These are phyloP conservation scores for Dioctria linearis DNA, from an alignment of 2,888 invertebrate genomes.

Conservation along the genomic window DNA sequence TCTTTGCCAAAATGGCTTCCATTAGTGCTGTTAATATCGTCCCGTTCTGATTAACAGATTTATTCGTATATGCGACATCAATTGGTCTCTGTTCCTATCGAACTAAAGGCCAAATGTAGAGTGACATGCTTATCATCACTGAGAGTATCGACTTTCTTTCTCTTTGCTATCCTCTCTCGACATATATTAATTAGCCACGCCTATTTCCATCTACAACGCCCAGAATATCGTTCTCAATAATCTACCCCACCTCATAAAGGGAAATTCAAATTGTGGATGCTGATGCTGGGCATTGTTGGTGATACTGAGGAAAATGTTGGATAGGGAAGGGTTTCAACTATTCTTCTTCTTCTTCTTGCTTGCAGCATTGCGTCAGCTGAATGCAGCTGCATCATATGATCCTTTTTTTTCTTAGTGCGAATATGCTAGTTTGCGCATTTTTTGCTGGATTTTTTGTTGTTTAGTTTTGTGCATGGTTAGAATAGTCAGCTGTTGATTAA, in stretches of 20 bases:
- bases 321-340: background rate
- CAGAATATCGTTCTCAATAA: constrained; percentile 4
- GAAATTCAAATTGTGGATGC: background rate
- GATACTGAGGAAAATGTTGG: constrained; percentile 30
- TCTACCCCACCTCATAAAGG: background rate
- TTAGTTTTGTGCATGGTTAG: constrained; percentile 37
- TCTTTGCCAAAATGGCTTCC: constrained; percentile 59
- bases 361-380: constrained; percentile 16
- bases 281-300: background rate
- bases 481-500: constrained; percentile 44
- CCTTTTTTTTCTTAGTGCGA: constrained; percentile 6
- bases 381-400: constrained; percentile 49
- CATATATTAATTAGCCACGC: constrained; percentile 57
- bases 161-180: background rate
- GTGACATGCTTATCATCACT: background rate
- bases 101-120: too few species aligned
- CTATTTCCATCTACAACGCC: constrained; percentile 42
- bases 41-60: background rate
- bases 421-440: constrained; percentile 35
- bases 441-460: constrained; percentile 4
- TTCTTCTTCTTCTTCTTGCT: constrained; percentile 2
- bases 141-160: background rate
- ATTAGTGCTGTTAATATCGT: background rate
- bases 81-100: background rate
- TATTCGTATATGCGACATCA: background rate